These are phyloP conservation scores for Patella caerulea DNA, from an alignment of 2,888 invertebrate species.

Conservation along the genomic window DNA sequence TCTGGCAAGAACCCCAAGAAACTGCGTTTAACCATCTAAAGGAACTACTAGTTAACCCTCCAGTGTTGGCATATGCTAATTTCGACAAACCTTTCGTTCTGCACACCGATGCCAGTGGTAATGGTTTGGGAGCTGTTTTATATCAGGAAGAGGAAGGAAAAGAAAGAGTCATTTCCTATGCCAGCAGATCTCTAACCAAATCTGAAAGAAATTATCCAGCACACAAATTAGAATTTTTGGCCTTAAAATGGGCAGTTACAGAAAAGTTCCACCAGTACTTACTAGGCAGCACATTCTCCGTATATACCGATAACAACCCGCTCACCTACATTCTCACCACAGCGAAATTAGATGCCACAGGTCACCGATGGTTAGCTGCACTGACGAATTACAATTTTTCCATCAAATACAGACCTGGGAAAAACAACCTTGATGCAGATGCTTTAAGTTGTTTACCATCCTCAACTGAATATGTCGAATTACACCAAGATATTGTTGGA, in stretches of 20 bases:
- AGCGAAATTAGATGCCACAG: too few species aligned
- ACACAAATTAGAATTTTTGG: too few species aligned
- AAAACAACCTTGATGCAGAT: too few species aligned
- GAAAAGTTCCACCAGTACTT: slow-evolving; percentile 33
- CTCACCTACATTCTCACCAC: too few species aligned
- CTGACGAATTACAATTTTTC: too few species aligned
- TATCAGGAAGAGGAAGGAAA: slow-evolving; percentile 22
- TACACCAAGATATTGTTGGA: too few species aligned
- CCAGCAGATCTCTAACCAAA: not conserved
- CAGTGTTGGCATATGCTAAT: slow-evolving; percentile 20
- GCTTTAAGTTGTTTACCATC: too few species aligned
- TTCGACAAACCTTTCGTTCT: slow-evolving; percentile 19
- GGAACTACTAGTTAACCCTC: slow-evolving; percentile 17
- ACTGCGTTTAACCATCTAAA: slow-evolving; percentile 18
- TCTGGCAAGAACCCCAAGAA: slow-evolving; percentile 21
- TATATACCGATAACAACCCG: slow-evolving; percentile 33
- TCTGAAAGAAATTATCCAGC: slow-evolving; percentile 19
- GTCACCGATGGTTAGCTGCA: too few species aligned
- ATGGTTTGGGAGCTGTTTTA: slow-evolving; percentile 22
- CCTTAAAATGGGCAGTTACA: slow-evolving; percentile 35
- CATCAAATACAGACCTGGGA: too few species aligned
- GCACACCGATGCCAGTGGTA: slow-evolving; percentile 20
- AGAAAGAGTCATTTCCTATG: slow-evolving; percentile 9
- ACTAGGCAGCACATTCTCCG: slow-evolving; percentile 24
- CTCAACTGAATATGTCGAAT: too few species aligned